These are phyloP conservation scores for Torymus tubicola DNA, from an alignment of 2,888 invertebrate species.

Conservation along the genomic window DNA sequence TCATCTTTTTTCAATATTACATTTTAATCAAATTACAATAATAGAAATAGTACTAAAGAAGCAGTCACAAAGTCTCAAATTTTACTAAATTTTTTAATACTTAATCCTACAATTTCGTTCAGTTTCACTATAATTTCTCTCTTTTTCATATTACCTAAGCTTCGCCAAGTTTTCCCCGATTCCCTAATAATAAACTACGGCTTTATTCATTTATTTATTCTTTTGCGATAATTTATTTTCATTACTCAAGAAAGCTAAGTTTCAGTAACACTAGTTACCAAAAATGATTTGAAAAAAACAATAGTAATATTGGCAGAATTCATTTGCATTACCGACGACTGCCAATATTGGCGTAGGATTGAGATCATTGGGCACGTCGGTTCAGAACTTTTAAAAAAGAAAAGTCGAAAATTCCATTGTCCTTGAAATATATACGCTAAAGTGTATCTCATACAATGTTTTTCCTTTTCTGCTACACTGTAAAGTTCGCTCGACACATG, in stretches of 20 bases:
- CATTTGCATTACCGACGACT: constrained; percentile 56
- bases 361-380: constrained; percentile 70
- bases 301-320: constrained; percentile 64
- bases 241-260: constrained; percentile 26
- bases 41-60: constrained; percentile 13
- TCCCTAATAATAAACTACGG: constrained; percentile 32
- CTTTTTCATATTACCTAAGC: constrained; percentile 39
- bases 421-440: constrained; percentile 1
- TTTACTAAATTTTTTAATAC: constrained; percentile 40
- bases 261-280: constrained; percentile 5
- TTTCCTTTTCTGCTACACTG: constrained; percentile 33
- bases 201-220: constrained; percentile 4
- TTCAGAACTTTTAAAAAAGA: constrained; percentile 41
- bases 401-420: constrained; percentile 22
- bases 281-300: constrained; percentile 22
- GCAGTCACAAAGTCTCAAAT: constrained; percentile 53
- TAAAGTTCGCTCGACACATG: constrained; percentile 40
- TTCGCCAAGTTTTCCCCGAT: constrained; percentile 44
- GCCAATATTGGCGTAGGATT: constrained; percentile 66
- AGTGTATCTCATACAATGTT: constrained; percentile 15
- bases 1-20: constrained; percentile 8
- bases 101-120: constrained; percentile 38
- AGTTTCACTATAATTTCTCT: constrained; percentile 54
- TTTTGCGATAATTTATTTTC: constrained; percentile 27
- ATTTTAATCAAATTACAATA: constrained; percentile 13